Base-by-base conservation (phyloP, 35 echinoderm and acorn worm species). In the Anneissia japonica region DNA sequence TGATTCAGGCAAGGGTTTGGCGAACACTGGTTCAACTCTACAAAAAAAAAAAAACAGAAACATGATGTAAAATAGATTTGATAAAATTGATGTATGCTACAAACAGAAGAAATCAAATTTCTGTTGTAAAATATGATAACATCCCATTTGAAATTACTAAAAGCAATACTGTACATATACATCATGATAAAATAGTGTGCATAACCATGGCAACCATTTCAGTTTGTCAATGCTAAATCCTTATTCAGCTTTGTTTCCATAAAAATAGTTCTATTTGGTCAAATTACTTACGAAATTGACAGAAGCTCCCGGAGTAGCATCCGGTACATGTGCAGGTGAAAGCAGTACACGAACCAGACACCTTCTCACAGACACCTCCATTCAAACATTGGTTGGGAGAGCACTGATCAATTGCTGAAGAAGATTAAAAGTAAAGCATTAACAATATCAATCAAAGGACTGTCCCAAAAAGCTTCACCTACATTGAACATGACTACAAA, bases 271-370 rank as follows among this genome's bases (percentile, higher is more conserved):
- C 14, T 46, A 37, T 29, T 34, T 14, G n/a, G n/a, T n/a, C n/a
- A 39, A 19, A 37, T 55, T 13, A 92, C 94, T 92, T 90, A 97
- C 94, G 80, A 35, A 45, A 72, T 74, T 88, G 46, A 32, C 94
- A 97, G 38, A 82, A 81, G 32, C 55, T 77, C 17, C 90, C 94
- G 26, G 83, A 75, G 74, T 84, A 90, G 36, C 94, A 97, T 2
- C 90, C 94, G 3, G 83, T 23, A 84, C 94, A 97, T n/a, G 56
- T 72, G 74, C 94, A 93, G 4, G 77, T 93, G 39, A 83, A 90
- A 3, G 82, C 77, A 3, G 84, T 83, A 46, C 94, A 97, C 3
- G 90, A 90, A 33, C 84, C 91, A 36, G 73, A 21, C 1, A 87
- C 76, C 36, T 74, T 79, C 23, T 36, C 46, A 85, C 94, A 97